phyloP scores from a whole-genome alignment of 2,888 invertebrate species.

The Platycnemis pennipes region DNA sequence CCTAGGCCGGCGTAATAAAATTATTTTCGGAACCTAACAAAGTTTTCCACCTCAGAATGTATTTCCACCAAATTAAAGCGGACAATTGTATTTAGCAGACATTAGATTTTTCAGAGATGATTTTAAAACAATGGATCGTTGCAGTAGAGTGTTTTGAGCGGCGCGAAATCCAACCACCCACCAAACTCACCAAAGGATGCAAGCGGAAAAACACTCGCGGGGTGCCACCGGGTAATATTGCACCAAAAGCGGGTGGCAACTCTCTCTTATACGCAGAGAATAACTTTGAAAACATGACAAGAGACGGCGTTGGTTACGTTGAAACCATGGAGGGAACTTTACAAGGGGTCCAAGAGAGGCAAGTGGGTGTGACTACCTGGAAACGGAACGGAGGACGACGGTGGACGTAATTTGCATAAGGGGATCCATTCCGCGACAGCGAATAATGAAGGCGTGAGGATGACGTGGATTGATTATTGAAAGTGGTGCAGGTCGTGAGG shows the following conservation, averaged over 20 bases:
- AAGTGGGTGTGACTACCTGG: background rate
- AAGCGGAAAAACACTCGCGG: background rate
- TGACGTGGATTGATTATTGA: slow-evolving; percentile 18
- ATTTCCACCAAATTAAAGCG: too few relatives aligned
- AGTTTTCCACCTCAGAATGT: too few relatives aligned
- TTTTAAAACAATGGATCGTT: too few relatives aligned
- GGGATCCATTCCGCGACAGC: background rate
- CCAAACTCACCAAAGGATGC: too few relatives aligned
- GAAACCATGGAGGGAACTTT: background rate
- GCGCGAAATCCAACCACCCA: too few relatives aligned
- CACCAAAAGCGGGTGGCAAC: background rate
- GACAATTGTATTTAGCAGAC: too few relatives aligned
- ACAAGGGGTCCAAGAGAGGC: background rate
- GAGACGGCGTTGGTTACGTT: background rate
- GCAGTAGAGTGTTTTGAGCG: too few relatives aligned
- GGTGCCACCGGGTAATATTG: background rate
- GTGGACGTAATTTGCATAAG: background rate
- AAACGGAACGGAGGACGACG: background rate
- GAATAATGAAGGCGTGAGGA: background rate
- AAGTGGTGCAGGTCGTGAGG: background rate
- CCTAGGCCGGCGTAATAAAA: too few relatives aligned
- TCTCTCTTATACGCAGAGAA: background rate
- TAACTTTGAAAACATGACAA: background rate
- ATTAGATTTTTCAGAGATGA: too few relatives aligned
- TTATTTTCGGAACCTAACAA: too few relatives aligned